Evolutionary conservation across 2,113 vertebrate genomes (phyloP), one percentile per base, ranked within the genome.

Genomic region (Otus sunia): DNA sequence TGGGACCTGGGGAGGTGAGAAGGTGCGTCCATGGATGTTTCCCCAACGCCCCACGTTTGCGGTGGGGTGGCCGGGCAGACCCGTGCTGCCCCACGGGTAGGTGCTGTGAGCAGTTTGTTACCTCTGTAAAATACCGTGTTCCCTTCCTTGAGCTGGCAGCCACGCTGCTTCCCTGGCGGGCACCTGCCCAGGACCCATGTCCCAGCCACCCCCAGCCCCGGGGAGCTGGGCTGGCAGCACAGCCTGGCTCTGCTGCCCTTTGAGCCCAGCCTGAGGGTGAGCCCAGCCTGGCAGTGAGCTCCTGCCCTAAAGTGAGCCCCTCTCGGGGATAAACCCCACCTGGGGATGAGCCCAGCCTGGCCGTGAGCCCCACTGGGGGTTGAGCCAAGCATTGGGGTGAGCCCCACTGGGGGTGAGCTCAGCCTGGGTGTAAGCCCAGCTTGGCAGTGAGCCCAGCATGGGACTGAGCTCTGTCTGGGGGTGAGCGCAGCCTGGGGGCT

Each of bases 81-180:
- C 47, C 4, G 1, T 36, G 73, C 15, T 52, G 20, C 26, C 56
- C 58, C 27, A 18, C 0, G 3, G 58, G 20, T 1, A 0, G 36
- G 66, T 62, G 32, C 45, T 39, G 39, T 1, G 2, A n/a, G 20
- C 1, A 3, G 25, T 55, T 64, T 17, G 16, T 37, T 49, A 25
- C 25, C 52, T 83, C 82, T 53, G 15, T 23, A 29, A 50, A 55
- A 25, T 21, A 7, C 22, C 3, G 0, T 17, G 18, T 43, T 34
- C 45, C 41, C 74, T 75, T 27, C 27, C 53, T 25, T 1, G 10
- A 21, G 18, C 43, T 71, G 82, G 49, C 66, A 37, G 49, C 52
- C 45, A 37, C 16, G 3, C 13, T 14, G 2, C 45, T 39, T 71
- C 50, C 56, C 14, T 1, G 1, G 0, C 1, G 9, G 59, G 30